phyloP scores from a whole-genome alignment of 2,113 vertebrate species.

The Melospiza melodia region DNA sequence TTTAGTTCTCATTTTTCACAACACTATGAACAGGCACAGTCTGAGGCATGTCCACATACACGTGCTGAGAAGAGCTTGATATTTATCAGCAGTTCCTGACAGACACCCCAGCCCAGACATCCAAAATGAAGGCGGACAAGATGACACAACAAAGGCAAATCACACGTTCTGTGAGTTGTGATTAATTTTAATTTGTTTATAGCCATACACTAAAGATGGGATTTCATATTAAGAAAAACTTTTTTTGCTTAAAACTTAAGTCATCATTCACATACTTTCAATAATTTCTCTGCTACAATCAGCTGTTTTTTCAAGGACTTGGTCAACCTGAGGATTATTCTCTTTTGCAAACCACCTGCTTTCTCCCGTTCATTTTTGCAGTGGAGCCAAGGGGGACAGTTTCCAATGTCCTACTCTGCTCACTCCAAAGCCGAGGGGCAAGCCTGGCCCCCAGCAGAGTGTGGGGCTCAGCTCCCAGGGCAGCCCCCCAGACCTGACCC shows the following conservation, averaged over 20 bases:
- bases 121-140: conserved; percentile 5
- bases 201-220: conserved; percentile 69
- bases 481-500: neutral
- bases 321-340: conserved; percentile 9
- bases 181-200: conserved; percentile 75
- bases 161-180: conserved; percentile 56
- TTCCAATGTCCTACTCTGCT: neutral
- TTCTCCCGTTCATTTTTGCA: neutral
- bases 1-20: neutral
- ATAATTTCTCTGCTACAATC: conserved; percentile 1
- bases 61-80: neutral
- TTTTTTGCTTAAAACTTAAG: conserved; percentile 15
- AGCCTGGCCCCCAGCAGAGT: neutral
- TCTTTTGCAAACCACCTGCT: neutral
- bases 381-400: neutral
- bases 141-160: conserved; percentile 48
- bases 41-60: neutral
- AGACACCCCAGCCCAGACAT: neutral
- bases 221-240: conserved; percentile 37
- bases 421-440: neutral
- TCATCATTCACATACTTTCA: conserved; percentile 35
- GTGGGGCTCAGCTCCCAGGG: neutral
- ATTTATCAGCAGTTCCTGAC: neutral
- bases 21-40: neutral
- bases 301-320: conserved; percentile 27